These are phyloP conservation scores for Pteropus alecto DNA, from an alignment of 2,113 vertebrate genomes.

Conservation along the genomic window DNA sequence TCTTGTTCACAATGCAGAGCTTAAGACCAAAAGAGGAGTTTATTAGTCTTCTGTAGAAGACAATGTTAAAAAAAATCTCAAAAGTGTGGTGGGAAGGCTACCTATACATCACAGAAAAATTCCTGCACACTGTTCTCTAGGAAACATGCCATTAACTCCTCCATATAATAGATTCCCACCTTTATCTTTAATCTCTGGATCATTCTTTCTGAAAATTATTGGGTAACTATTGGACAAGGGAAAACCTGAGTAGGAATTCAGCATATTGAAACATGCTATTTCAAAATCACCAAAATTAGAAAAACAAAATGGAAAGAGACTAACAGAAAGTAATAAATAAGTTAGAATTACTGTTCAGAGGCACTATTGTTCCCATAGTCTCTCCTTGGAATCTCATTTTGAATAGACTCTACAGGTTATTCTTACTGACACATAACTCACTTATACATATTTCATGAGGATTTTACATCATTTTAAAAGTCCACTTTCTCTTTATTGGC, in stretches of 20 bases:
- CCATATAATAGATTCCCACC: background rate
- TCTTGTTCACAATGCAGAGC: background rate
- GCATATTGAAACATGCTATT: background rate
- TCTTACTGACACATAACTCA: background rate
- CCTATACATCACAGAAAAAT: background rate
- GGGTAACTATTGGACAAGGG: background rate
- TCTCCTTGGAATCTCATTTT: background rate
- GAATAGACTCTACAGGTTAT: background rate
- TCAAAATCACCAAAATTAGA: background rate
- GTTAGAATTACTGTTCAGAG: background rate
- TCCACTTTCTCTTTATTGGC: background rate
- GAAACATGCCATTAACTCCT: background rate
- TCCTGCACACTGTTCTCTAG: background rate
- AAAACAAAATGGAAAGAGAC: background rate
- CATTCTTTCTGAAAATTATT: background rate
- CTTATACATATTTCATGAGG: background rate
- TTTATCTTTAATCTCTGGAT: background rate
- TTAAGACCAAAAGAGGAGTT: background rate
- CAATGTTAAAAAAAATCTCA: background rate
- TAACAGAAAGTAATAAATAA: background rate
- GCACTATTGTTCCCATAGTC: rapidly evolving
- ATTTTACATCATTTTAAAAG: background rate
- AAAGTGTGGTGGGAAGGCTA: background rate
- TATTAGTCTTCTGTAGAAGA: background rate
- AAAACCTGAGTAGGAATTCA: background rate